phyloP scores from a whole-genome alignment of 2,113 vertebrate species.

The Apteryx owenii region DNA sequence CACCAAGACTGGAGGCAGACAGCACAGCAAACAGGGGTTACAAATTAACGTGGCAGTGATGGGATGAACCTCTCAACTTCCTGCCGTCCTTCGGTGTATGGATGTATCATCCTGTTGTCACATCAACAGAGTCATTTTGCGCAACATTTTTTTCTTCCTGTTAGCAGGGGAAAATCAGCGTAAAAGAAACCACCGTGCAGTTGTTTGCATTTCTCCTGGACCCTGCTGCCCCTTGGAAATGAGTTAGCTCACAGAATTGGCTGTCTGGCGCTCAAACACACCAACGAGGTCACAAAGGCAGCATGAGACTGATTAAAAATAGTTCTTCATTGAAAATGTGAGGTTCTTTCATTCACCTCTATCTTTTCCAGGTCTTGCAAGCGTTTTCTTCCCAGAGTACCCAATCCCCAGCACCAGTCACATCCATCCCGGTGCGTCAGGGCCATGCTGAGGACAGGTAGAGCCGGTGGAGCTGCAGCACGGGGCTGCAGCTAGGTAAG shows the following conservation, averaged over 20 bases:
- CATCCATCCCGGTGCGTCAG: fast-evolving
- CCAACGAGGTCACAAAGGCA: fast-evolving
- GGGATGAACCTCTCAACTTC: neutral
- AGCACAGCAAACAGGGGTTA: neutral
- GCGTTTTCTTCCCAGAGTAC: neutral
- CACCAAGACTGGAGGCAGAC: neutral
- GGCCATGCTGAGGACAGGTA: fast-evolving
- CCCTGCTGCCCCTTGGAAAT: neutral
- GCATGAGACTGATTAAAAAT: neutral
- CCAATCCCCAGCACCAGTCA: neutral
- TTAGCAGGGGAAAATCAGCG: neutral
- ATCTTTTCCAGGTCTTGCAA: neutral
- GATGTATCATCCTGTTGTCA: neutral
- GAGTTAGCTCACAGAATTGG: fast-evolving
- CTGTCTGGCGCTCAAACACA: fast-evolving
- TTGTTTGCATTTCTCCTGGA: neutral
- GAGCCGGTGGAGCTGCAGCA: fast-evolving
- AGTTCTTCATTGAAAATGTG: neutral
- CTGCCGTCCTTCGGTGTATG: neutral
- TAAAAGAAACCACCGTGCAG: neutral
- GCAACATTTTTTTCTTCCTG: neutral
- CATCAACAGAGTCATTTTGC: neutral
- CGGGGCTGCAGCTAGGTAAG: fast-evolving
- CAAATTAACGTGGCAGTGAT: neutral
- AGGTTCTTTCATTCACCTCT: neutral